Percentiles rank a stretch among this genome's conserved stretches.
Evolutionary conservation across 1,140 invertebrate species (phyloP).

Genomic region (Rhagoletis zephyria): DNA sequence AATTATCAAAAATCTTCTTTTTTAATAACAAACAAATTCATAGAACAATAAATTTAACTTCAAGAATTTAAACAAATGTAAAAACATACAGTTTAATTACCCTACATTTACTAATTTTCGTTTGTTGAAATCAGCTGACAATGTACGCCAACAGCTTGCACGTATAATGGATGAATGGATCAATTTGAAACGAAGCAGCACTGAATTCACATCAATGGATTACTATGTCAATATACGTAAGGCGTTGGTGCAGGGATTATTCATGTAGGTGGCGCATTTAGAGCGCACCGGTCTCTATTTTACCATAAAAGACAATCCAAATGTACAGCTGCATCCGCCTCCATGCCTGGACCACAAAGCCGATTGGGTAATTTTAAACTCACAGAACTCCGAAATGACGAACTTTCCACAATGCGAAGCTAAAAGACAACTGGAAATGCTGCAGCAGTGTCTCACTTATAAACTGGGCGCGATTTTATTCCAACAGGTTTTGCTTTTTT

Average conservation of each 20-base stretch:
- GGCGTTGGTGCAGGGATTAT: constrained; percentile 97
- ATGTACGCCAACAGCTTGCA: constrained; percentile 80
- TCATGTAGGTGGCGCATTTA: constrained; percentile 99
- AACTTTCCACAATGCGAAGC: constrained; percentile 99
- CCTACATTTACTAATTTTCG: too few species aligned
- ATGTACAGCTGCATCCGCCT: constrained; percentile 98
- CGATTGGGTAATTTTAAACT: constrained; percentile 98
- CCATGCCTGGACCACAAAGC: constrained; percentile 99
- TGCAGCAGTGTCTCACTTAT: constrained; percentile 81
- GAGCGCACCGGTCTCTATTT: constrained; percentile 97
- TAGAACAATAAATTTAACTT: too few species aligned
- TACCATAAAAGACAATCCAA: constrained; percentile 99
- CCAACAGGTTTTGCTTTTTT: constrained; percentile 1
- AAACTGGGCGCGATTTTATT: background rate
- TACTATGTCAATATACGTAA: constrained; percentile 99
- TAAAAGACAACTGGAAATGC: constrained; percentile 89
- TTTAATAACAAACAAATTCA: too few species aligned
- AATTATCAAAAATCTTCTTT: too few species aligned
- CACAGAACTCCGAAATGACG: constrained; percentile 97
- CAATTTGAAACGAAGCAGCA: constrained; percentile 92
- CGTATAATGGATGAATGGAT: constrained; percentile 88
- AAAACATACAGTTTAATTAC: too few species aligned
- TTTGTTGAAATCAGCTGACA: constrained; percentile 90
- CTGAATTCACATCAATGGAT: constrained; percentile 98
- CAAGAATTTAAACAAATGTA: too few species aligned